Conservation (phyloP, 2,888 invertebrate species). For the Heliconius erato region DNA sequence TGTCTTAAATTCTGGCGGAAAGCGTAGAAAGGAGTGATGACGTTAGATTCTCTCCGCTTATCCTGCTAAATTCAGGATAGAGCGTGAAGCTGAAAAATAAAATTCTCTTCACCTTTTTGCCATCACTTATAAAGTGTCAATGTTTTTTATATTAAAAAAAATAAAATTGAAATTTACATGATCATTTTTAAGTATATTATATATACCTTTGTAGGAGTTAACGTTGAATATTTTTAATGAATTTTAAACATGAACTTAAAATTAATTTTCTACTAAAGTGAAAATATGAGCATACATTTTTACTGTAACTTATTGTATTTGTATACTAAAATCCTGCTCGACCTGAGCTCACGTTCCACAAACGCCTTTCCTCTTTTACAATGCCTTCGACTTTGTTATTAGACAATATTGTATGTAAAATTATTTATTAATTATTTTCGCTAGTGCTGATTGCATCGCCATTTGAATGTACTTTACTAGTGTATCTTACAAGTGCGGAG, state of each 20-base stretch:
- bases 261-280: neutral
- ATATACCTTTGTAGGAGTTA: neutral
- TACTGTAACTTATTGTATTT: conserved; percentile 3
- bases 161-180: too few species aligned
- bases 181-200: too few species aligned
- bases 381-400: neutral
- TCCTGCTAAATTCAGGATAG: too few species aligned
- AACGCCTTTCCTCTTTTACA: conserved; percentile 5
- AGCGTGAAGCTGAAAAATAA: too few species aligned
- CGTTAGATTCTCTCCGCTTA: too few species aligned
- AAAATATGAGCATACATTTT: neutral
- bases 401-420: neutral
- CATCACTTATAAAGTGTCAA: neutral
- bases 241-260: neutral
- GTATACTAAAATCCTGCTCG: conserved; percentile 3
- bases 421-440: neutral
- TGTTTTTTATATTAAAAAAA: neutral
- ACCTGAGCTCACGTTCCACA: neutral
- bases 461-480: neutral
- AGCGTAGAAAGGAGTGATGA: too few species aligned
- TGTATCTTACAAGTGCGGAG: too few species aligned
- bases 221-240: neutral
- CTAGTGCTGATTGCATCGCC: neutral
- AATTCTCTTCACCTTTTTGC: neutral
- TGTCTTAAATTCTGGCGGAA: too few species aligned